phyloP scores from a whole-genome alignment of 2,888 invertebrate species.

The Ophion obscuratus region DNA sequence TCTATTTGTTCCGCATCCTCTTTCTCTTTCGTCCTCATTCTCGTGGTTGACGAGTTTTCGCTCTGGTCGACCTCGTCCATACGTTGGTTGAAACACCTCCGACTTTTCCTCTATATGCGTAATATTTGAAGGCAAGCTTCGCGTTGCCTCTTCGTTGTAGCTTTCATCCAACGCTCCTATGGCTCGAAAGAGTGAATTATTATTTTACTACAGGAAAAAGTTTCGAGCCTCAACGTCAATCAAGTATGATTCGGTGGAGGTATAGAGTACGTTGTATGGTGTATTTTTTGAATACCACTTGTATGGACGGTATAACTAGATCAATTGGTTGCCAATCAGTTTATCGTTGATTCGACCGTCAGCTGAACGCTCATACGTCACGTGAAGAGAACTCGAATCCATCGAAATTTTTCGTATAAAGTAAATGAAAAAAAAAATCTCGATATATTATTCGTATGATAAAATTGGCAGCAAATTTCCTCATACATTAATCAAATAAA shows the following conservation, averaged over 20 bases:
- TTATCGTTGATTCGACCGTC: slow-evolving; percentile 1
- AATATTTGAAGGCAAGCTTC: slow-evolving; percentile 46
- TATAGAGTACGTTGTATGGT: background rate
- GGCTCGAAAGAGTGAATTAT: slow-evolving; percentile 34
- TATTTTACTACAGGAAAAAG: slow-evolving; percentile 28
- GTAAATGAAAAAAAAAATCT: no score
- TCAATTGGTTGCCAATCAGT: slow-evolving; percentile 23
- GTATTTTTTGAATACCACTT: background rate
- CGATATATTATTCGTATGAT: no score
- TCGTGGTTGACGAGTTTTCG: slow-evolving; percentile 48
- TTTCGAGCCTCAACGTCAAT: slow-evolving; percentile 47
- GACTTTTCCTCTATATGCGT: slow-evolving; percentile 12
- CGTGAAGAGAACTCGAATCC: no score
- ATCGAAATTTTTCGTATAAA: no score
- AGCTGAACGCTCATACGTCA: background rate
- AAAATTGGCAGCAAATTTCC: background rate
- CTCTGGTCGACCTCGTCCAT: slow-evolving; percentile 35
- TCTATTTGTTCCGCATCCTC: slow-evolving; percentile 35
- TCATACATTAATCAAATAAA: no score
- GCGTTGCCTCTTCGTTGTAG: slow-evolving; percentile 5
- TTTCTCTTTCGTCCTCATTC: slow-evolving; percentile 46
- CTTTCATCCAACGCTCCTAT: slow-evolving; percentile 25
- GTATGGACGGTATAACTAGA: slow-evolving; percentile 26
- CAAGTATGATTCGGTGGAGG: slow-evolving; percentile 33
- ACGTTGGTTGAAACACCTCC: slow-evolving; percentile 4